Percentiles rank a stretch among this genome's conserved stretches.
phyloP scores from a whole-genome alignment of 2,888 invertebrate genomes.

The Willowsia nigromaculata region DNA sequence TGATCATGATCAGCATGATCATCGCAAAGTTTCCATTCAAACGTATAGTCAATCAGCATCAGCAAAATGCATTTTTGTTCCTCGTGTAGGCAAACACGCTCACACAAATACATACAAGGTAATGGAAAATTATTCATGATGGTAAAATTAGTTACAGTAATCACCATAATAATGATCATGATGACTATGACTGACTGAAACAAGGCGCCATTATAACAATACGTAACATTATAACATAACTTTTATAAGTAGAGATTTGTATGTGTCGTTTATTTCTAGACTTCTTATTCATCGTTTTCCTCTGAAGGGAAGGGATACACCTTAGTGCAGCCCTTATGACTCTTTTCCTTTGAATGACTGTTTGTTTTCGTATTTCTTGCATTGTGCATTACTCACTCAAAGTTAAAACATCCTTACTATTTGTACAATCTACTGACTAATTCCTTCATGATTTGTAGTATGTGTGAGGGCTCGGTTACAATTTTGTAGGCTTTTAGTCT shows the following conservation, averaged over 20 bases:
- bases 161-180: slow-evolving; percentile 56
- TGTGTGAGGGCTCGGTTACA: not conserved
- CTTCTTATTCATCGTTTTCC: not conserved
- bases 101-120: slow-evolving; percentile 20
- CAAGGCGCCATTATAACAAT: not conserved
- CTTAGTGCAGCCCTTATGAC: not conserved
- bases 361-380: slow-evolving; percentile 1
- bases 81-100: not conserved
- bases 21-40: too few species aligned
- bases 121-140: slow-evolving; percentile 62
- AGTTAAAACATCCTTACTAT: not conserved
- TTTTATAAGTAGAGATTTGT: not conserved
- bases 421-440: not conserved
- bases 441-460: not conserved
- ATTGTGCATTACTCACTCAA: not conserved
- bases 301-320: not conserved
- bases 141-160: slow-evolving; percentile 62
- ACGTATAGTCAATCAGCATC: not conserved
- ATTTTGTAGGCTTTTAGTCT: not conserved
- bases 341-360: not conserved
- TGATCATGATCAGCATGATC: too few species aligned
- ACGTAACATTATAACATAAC: not conserved
- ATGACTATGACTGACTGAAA: slow-evolving; percentile 45
- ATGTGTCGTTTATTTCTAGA: not conserved
- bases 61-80: not conserved